These are phyloP conservation scores for Nesogale talazaci DNA, from an alignment of 2,113 vertebrate species.

Conservation along the genomic window DNA sequence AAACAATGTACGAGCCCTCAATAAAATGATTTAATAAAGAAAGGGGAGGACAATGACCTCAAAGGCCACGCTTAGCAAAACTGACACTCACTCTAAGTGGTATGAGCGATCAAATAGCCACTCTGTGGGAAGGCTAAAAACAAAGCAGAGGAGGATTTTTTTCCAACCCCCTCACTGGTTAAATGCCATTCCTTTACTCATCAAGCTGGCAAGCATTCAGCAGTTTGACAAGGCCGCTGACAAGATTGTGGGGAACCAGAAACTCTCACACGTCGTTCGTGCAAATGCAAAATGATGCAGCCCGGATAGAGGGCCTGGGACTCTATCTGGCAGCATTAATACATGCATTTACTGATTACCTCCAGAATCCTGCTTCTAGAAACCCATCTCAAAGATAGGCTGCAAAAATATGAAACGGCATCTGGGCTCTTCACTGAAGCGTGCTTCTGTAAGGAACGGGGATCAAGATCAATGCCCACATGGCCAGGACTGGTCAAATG, in stretches of 20 bases:
- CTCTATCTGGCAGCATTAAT: neutral
- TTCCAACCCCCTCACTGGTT: neutral
- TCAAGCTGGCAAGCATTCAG: neutral
- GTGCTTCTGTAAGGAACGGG: neutral
- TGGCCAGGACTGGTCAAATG: neutral
- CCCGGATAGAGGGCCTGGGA: neutral
- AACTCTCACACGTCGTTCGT: neutral
- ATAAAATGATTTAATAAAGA: neutral
- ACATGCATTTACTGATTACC: neutral
- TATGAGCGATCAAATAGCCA: neutral
- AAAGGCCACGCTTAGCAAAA: rapidly evolving
- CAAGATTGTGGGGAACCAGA: neutral
- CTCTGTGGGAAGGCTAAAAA: neutral
- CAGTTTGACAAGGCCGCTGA: neutral
- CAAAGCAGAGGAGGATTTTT: neutral
- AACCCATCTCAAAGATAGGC: neutral
- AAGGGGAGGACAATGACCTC: neutral
- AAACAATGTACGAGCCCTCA: too few relatives aligned
- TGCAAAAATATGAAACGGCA: neutral
- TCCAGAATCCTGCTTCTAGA: neutral
- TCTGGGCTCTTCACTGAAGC: neutral
- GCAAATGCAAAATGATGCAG: neutral
- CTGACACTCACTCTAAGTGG: neutral
- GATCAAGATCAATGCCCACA: neutral
- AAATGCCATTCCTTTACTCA: neutral